These are phyloP conservation scores for Drosophila prostipennis DNA, from an alignment of 2,888 invertebrate genomes.

Conservation along the genomic window DNA sequence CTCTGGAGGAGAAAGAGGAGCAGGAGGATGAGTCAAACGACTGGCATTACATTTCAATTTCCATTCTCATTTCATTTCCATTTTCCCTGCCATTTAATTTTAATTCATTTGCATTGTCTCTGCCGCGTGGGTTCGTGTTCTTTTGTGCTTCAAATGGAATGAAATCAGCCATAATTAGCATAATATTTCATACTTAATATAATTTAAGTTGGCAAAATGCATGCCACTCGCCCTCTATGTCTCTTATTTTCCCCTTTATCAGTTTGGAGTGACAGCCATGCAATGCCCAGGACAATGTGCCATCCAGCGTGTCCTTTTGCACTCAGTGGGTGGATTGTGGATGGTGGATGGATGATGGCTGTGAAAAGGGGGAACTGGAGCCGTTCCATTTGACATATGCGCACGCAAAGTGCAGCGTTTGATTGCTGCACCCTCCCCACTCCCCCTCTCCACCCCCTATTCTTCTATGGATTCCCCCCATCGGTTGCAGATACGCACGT, in stretches of 20 bases:
- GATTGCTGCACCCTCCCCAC: slow-evolving; percentile 56
- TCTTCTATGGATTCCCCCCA: slow-evolving; percentile 28
- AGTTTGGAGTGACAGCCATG: slow-evolving; percentile 67
- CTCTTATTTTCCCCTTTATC: slow-evolving; percentile 1
- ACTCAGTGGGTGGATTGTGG: not conserved
- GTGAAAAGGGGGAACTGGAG: not conserved
- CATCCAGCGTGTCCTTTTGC: slow-evolving; percentile 15
- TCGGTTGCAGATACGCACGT: slow-evolving; percentile 39
- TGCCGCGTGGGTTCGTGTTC: slow-evolving; percentile 33
- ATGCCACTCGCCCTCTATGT: slow-evolving; percentile 24
- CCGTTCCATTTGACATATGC: slow-evolving; percentile 66
- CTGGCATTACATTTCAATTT: slow-evolving; percentile 79
- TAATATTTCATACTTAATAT: slow-evolving; percentile 80
- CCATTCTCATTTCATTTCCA: slow-evolving; percentile 48
- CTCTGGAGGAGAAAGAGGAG: not conserved
- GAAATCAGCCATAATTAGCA: slow-evolving; percentile 78
- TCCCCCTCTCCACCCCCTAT: not conserved
- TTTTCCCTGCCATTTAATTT: slow-evolving; percentile 66
- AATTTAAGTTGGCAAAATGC: slow-evolving; percentile 72
- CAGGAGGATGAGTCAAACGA: slow-evolving; percentile 4
- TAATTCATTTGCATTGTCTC: slow-evolving; percentile 80
- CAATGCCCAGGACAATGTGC: slow-evolving; percentile 53
- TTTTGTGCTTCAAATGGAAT: slow-evolving; percentile 59
- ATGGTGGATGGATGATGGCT: not conserved
- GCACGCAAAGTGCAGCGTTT: slow-evolving; percentile 70